Base-by-base conservation (phyloP, 2,888 invertebrate genomes). In the Ypsolopha scabrella region DNA sequence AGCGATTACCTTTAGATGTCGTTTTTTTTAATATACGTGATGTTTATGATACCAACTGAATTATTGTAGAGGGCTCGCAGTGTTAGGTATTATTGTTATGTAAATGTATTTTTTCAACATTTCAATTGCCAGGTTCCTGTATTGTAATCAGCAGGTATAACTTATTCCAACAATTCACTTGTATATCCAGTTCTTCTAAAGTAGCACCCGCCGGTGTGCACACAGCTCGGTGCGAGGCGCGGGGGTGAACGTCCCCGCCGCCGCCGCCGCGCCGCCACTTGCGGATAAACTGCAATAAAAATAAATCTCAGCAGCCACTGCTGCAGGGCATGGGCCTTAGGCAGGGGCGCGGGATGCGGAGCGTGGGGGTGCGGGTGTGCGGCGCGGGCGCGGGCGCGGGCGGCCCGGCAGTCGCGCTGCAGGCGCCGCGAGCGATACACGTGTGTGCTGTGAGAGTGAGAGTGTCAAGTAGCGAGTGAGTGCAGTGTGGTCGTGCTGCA, bases 351-450 rank as follows among this genome's bases (percentile, higher is more conserved):
- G 50, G 10, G 50, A n/a, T 24, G 51, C 10, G 54, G 56, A 43
- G 53, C 59, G 61, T 64, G 62, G 62, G 60, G 64, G 55, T 60
- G 62, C 58, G 67, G 68, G 64, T 66, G 50, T 59, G 52, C 50
- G 48, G 56, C 67, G 67, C 66, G 73, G 75, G 76, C 67, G 67
- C 66, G 73, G 75, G 76, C 77, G 63, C 59, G 57, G 58, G 59
- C 56, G 59, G 24, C 4, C 4, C 24, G 24, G 64, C 64, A 60
- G 65, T 68, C 65, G 74, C 75, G 70, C 68, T 68, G 69, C 70
- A 70, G 66, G 68, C 68, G 69, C 74, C 68, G 75, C 59, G 46
- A 56, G 55, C 48, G 58, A 36, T 59, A 51, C 55, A 58, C 50
- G 55, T 53, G 52, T 54, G 59, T 55, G 58, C 51, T 53, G 54